Base-by-base conservation (phyloP, 2,888 invertebrate species). In the Lypha dubia region DNA sequence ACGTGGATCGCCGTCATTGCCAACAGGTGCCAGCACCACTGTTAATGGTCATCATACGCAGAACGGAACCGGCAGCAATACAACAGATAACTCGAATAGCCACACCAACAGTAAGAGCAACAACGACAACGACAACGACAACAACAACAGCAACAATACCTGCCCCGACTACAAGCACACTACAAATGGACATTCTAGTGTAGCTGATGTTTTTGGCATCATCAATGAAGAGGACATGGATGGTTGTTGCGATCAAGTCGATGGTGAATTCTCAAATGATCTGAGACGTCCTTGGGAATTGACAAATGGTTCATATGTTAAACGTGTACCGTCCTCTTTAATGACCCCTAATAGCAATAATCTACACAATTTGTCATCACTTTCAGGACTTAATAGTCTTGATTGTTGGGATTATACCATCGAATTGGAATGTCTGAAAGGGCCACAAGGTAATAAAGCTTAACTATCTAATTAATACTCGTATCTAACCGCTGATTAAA, bases 381-480 rank as follows among this genome's bases (percentile, higher is more conserved):
- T 89, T 51, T 89, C 89, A 17, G 88, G 88, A 77, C 92, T 95
- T 87, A 95, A 94, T 90, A 96, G 96, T 70, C 92, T 96, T 92
- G 96, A 96, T 91, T 95, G 95, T 89, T 97, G 96, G 96, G 96
- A 96, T 93, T 97, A 96, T 91, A 95, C 96, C 63, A 95, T 96
- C 88, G 96, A 96, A 91, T 93, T 96, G 92, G 96, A 96, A 91
- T 96, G 96, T 91, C 93, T 96, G 88, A 94, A 95, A 91, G 96
- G 95, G 89, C 95, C 95, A 86, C 94, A 96, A 95, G 96, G 96
- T 96, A 92, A 87, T 1, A 13, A 20, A 1, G 5, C 7, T 3
- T 5, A 15, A 62, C 3, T 5, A 62, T 13, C 24, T 3, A 62
- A 24, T 5, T 46, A n/a, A 8, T 11, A 32, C 11, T 11, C 24